Conservation (phyloP, 2,888 invertebrate species). For the Lasioglossum villosulum region DNA sequence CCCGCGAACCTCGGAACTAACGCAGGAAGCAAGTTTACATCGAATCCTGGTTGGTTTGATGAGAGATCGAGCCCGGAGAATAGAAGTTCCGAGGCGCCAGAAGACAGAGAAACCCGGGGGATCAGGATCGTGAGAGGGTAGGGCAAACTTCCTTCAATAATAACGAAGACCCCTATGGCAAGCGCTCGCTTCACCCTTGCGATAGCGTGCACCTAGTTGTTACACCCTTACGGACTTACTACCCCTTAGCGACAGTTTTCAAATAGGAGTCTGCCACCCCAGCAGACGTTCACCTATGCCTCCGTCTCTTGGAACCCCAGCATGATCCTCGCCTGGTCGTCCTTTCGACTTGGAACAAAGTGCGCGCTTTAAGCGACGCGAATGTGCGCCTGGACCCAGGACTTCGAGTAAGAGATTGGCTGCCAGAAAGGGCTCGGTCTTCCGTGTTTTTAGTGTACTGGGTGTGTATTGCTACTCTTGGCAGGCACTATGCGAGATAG, state of each 20-base stretch:
- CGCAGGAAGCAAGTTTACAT: slow-evolving; percentile 45
- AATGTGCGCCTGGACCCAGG: slow-evolving; percentile 19
- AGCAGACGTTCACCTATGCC: slow-evolving; percentile 66
- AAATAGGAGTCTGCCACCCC: slow-evolving; percentile 72
- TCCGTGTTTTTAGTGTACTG: not conserved
- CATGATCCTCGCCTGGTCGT: slow-evolving; percentile 51
- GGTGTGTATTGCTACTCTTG: not conserved
- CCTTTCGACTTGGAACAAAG: slow-evolving; percentile 57
- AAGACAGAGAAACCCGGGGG: slow-evolving; percentile 46
- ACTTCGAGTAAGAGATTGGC: slow-evolving; percentile 5
- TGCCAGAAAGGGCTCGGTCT: slow-evolving; percentile 5
- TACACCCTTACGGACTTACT: slow-evolving; percentile 78
- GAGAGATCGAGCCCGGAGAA: slow-evolving; percentile 44
- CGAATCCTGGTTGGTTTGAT: slow-evolving; percentile 64
- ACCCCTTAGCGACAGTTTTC: slow-evolving; percentile 77
- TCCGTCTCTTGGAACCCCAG: slow-evolving; percentile 53
- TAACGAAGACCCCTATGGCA: slow-evolving; percentile 72
- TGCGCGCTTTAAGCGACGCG: slow-evolving; percentile 34
- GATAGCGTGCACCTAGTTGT: slow-evolving; percentile 70
- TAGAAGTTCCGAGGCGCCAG: slow-evolving; percentile 32
- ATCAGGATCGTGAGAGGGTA: slow-evolving; percentile 69
- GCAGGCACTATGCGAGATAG: not conserved
- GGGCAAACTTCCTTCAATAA: slow-evolving; percentile 76
- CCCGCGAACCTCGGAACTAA: slow-evolving; percentile 21
- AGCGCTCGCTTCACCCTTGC: slow-evolving; percentile 67